Percentiles rank a stretch among this genome's conserved stretches.
Conservation (phyloP, 2,888 invertebrate species). For the Aleiodes alternator region DNA sequence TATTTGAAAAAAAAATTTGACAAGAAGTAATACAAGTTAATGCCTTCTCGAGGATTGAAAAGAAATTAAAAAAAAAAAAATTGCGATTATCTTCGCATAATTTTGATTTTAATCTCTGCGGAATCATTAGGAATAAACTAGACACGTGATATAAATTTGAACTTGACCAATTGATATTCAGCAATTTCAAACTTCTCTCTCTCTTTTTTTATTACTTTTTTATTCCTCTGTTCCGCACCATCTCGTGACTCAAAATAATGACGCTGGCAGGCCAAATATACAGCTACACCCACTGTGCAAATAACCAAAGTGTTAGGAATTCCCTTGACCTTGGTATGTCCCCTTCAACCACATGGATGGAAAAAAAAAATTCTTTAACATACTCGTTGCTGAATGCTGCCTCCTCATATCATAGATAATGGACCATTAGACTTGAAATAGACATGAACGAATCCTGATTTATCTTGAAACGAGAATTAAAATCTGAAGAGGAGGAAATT, state of each 20-base stretch:
- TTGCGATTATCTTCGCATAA: constrained; percentile 29
- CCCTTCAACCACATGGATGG: not conserved
- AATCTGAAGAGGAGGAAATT: not conserved
- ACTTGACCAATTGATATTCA: constrained; percentile 23
- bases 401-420: constrained; percentile 18
- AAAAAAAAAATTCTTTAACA: constrained; percentile 24
- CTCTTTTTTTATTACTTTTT: too few relatives aligned
- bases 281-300: constrained; percentile 30
- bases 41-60: not conserved
- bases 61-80: not conserved
- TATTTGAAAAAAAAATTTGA: not conserved
- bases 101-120: constrained; percentile 9
- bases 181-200: constrained; percentile 8
- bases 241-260: constrained; percentile 8
- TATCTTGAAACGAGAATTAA: not conserved
- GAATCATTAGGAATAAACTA: constrained; percentile 1
- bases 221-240: too few relatives aligned
- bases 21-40: constrained; percentile 6
- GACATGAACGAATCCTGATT: constrained; percentile 18
- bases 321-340: constrained; percentile 39
- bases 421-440: constrained; percentile 26
- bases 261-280: constrained; percentile 20
- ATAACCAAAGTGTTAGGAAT: constrained; percentile 33
- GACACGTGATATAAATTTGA: constrained; percentile 15
- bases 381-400: not conserved